Evolutionary conservation across 2,888 invertebrate species (phyloP), one percentile per base, ranked within the genome.

Genomic region (Galerucella calmariensis): DNA sequence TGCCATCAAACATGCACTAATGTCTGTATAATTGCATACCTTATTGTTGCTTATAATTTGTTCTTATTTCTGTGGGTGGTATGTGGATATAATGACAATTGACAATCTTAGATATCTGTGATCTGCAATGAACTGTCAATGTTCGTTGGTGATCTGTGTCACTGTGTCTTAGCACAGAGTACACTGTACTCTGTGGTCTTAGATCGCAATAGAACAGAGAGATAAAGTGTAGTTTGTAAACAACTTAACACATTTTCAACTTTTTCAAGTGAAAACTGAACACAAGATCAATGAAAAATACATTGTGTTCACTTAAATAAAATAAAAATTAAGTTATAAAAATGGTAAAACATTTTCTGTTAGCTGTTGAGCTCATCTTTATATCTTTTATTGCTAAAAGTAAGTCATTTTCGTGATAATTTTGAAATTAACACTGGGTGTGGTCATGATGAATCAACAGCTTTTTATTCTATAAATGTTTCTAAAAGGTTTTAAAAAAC

Each of bases 251-350:
- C 16, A 51, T n/a, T 53, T 53, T 46, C 1, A 46, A 46, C n/a
- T n/a, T n/a, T n/a, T 10, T 44, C 6, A 44, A 44, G 16, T 48
- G 1, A 12, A 51, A 51, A 51, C 51, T 51, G n/a, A 51, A 51
- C 6, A 14, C 51, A 51, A 51, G n/a, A 20, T n/a, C 2, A 51
- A n/a, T 48, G 48, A 8, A 48, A 48, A 48, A n/a, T 53, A 53
- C n/a, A 6, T 56, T 56, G 4, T 16, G n/a, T 20, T 56, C 11
- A 10, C 10, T 9, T 56, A 56, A 35, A 61, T 35, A 61, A 4
- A 14, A 61, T 14, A 61, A 35, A 35, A 35, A 61, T 20, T 65
- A 20, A 20, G 20, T 56, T 20, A 8, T 24, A 88, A 84, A 88
- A 88, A 75, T 77, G 77, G 63, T 69, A 27, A 77, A 73, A 48